Evolutionary conservation across 2,797 vertebrate genomes (phyloP), one percentile per base, ranked within the genome.

Genomic region (Sebastes diploproa): DNA sequence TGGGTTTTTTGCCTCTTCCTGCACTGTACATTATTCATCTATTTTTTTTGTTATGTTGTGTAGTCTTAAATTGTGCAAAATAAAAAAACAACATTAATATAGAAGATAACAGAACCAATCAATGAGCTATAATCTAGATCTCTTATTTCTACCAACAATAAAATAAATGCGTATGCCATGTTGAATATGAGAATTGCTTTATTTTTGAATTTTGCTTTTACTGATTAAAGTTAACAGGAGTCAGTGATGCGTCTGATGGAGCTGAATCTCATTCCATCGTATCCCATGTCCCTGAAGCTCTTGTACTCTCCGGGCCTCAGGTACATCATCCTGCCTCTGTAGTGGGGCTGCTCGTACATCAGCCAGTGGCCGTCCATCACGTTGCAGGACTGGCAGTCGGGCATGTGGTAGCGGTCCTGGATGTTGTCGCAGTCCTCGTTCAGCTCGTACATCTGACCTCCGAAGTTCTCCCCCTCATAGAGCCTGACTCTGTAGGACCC

Each of bases 281-380:
- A 76, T 56, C 90, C 89, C 87, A 91, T 77, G 0, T 93, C 91
- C 85, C 62, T 92, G 91, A 93, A 92, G 86, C 59, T 94, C 85
- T 72, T 91, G 93, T 95, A 92, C 93, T 95, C 94, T 80, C 94
- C 93, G 10, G 94, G 93, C 84, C 88, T 94, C 86, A 94, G 80
- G 89, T 94, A 95, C 84, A 83, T 85, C 92, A 88, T 86, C 86
- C 38, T 92, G 86, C 94, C 93, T 83, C 74, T 91, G 90, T 79
- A 94, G 11, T 93, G 61, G 77, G 93, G 88, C 82, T 91, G 86
- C 89, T 94, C 91, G 36, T 91, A 94, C 86, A 94, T 91, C 88
- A 95, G 90, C 94, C 94, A 94, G 86, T 95, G 92, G 72, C 94
- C 92, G 1, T 94, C 91, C 91, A 93, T 89, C 86, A 95, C 93